Evolutionary conservation across 1,140 invertebrate species (phyloP), one percentile per base, ranked within the genome.

Genomic region (Aphidius ervi): DNA sequence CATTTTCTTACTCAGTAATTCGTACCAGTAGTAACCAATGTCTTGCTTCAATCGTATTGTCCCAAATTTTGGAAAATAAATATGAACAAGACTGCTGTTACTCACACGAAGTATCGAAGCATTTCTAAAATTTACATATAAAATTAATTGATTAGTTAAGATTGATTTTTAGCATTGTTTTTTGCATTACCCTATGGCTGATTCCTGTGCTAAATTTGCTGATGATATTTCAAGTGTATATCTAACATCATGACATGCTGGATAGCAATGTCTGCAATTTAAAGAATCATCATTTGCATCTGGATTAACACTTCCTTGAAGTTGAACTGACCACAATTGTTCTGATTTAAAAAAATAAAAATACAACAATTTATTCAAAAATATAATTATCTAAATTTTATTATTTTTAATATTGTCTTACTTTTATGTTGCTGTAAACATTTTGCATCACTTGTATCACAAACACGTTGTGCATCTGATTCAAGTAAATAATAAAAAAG

Each of bases 21-120:
- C 77, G 46, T 74, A 80, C 79, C 78, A 80, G 39, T 73, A 75
- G 56, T 70, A 70, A 6, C 67, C 58, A 4, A 76, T 61, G 47
- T 76, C 74, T 50, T 77, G 76, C 45, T 72, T 77, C 6, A 75
- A 62, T 20, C 55, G 67, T 7, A 69, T 45, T 2, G 68, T 64
- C 6, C 64, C 68, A 6, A 70, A 72, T 10, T 67, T 66, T 5
- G 63, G 65, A 48, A 76, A 75, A 58, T 67, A 80, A 23, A 81
- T 59, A 20, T 78, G 70, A 9, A 80, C 39, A 1, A 74, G 39
- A 9, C 70, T 74, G 23, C 23, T 31, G 4, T 9, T 74, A 66
- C 48, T 76, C 55, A 7, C 41, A 53, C 16, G 69, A 23, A 2
- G 64, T 20, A 0, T 63, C 5, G n/a, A 57, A 41, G 0, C 48